phyloP scores from a whole-genome alignment of 2,888 invertebrate species.

The Carterocephalus palaemon region DNA sequence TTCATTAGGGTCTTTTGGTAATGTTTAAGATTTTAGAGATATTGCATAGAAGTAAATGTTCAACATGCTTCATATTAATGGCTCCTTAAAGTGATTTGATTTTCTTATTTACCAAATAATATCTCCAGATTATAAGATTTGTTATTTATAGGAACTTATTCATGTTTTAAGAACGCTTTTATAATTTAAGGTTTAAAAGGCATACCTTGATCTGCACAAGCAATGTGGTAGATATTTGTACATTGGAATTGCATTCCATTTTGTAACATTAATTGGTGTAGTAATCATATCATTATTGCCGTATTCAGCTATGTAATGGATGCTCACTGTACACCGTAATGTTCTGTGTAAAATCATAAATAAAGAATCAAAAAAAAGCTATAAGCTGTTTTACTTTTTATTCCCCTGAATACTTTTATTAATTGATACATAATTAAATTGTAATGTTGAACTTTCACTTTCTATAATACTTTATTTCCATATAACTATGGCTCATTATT shows the following conservation, averaged over 20 bases:
- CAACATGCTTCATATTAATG: constrained; percentile 40
- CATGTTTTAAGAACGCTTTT: constrained; percentile 65
- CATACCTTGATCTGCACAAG: constrained; percentile 65
- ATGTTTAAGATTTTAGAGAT: constrained; percentile 60
- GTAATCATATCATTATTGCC: constrained; percentile 67
- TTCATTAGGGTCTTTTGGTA: constrained; percentile 66
- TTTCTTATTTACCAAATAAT: constrained; percentile 57
- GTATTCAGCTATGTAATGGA: constrained; percentile 48
- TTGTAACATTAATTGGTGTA: no score
- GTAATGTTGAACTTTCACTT: no score
- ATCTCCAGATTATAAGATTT: constrained; percentile 50
- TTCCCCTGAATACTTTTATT: constrained; percentile 22
- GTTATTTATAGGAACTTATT: constrained; percentile 65
- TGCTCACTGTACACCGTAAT: constrained; percentile 71
- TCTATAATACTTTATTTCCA: no score
- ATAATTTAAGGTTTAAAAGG: constrained; percentile 63
- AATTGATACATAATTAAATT: no score
- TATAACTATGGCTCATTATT: no score
- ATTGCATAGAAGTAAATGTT: constrained; percentile 56
- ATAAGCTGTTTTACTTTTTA: constrained; percentile 28
- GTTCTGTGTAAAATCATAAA: constrained; percentile 76
- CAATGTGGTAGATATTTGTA: constrained; percentile 50
- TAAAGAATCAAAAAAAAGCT: constrained; percentile 59
- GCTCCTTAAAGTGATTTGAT: constrained; percentile 39
- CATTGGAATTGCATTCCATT: constrained; percentile 70